Evolutionary conservation across 23 tunicate genomes (phyloP).

Genomic region (Halocynthia roretzi): DNA sequence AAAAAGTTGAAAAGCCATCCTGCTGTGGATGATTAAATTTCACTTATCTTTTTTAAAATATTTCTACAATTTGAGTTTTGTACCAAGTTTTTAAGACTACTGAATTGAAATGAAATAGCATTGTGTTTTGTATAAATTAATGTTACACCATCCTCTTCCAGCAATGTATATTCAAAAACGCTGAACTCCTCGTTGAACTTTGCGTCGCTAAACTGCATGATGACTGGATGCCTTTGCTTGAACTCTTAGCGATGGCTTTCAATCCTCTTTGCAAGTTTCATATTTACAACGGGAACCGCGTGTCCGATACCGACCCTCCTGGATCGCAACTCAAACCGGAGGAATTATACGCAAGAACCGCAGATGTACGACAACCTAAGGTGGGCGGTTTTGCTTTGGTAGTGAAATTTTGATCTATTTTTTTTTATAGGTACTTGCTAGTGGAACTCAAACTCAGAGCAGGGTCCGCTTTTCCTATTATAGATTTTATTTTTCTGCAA

Average conservation of each 20-base stretch:
- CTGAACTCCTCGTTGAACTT: slow-evolving; percentile 22
- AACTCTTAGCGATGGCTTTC: slow-evolving; percentile 22
- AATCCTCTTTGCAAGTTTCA: slow-evolving; percentile 30
- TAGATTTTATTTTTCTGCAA: too few species aligned
- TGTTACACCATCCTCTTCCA: neutral
- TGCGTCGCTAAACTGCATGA: slow-evolving; percentile 15
- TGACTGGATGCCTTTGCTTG: slow-evolving; percentile 30
- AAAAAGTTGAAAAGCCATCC: too few species aligned
- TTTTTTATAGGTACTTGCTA: too few species aligned
- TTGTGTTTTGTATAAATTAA: too few species aligned
- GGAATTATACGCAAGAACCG: slow-evolving; percentile 11
- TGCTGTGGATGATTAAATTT: too few species aligned
- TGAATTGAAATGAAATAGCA: too few species aligned
- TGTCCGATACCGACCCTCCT: slow-evolving; percentile 14
- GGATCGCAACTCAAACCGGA: slow-evolving; percentile 7
- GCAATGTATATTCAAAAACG: slow-evolving; percentile 25
- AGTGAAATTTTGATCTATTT: neutral
- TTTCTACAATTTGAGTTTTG: too few species aligned
- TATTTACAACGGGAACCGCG: slow-evolving; percentile 20
- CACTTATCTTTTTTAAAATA: too few species aligned
- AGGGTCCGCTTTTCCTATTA: too few species aligned
- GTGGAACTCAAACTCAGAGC: too few species aligned
- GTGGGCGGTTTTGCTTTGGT: neutral
- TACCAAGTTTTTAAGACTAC: too few species aligned
- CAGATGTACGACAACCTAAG: slow-evolving; percentile 24